Base-by-base conservation (phyloP, 2,888 invertebrate genomes). In the Amblyjoppa proteus region DNA sequence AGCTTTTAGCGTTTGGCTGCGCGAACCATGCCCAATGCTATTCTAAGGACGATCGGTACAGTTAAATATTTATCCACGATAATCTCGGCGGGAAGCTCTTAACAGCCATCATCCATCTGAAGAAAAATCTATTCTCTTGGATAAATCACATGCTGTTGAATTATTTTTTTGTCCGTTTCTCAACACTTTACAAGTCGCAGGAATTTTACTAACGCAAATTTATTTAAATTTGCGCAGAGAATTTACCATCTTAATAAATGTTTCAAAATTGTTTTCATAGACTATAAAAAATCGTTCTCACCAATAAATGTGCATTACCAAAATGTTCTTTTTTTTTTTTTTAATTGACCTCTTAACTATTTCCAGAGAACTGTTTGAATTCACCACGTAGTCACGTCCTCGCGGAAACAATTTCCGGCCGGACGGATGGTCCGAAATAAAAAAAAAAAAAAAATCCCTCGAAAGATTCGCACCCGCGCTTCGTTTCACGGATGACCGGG, bases 1-100 rank as follows among this genome's bases (percentile, higher is more conserved):
- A 74, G 73, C 78, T 78, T 78, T 83, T 78, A 74, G 71, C 56
- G 51, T 73, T 78, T 74, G 68, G 49, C 68, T 41, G 20, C n/a
- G 25, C 38, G 49, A 68, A 49, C 49, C 28, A 53, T 16, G 4
- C 53, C 71, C 25, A 56, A 53, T 56, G 53, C 69, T 38, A 64
- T 77, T 53, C 45, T 38, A 53, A 78, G 56, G 56, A 73, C 25
- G 16, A 70, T 56, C 64, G 28, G 68, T 82, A 61, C 56, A 58
- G 73, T 77, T 58, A 9, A 81, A 76, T 76, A 69, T 84, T 84
- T 75, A 69, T 80, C 69, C 83, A 75, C 75, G 83, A 56, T 58
- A 25, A 1, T 56, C 13, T 45, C 28, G 11, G 11, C 58, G 58
- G 1, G 28, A 53, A 64, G 51, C 5, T 66, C 64, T 25, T 41